Evolutionary conservation across 2,888 invertebrate genomes (phyloP).

Genomic region (Trissolcus brochymenae): DNA sequence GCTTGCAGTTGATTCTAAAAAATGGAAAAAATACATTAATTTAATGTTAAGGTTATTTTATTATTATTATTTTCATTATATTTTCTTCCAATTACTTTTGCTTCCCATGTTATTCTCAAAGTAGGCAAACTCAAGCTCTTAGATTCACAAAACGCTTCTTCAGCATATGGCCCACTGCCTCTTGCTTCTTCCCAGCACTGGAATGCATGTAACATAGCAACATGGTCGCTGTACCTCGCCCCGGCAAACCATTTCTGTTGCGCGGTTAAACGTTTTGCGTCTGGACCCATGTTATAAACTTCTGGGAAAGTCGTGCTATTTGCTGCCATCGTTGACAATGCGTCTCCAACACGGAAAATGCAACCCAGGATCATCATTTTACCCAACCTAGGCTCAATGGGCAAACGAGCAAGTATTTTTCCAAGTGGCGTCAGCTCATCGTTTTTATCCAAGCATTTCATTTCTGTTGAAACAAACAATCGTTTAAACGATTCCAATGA

Average conservation of each 20-base stretch:
- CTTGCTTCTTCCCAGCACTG: slow-evolving; percentile 88
- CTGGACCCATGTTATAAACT: slow-evolving; percentile 90
- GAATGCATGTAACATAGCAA: slow-evolving; percentile 95
- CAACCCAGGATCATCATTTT: slow-evolving; percentile 98
- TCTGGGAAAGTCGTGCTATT: slow-evolving; percentile 97
- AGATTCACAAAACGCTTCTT: slow-evolving; percentile 91
- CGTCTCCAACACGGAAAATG: slow-evolving; percentile 92
- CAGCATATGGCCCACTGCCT: slow-evolving; percentile 84
- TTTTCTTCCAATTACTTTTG: slow-evolving; percentile 79
- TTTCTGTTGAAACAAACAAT: slow-evolving; percentile 78
- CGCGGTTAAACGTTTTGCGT: slow-evolving; percentile 85
- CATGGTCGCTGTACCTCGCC: slow-evolving; percentile 93
- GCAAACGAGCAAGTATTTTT: slow-evolving; percentile 93
- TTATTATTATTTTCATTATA: background rate
- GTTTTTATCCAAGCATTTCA: slow-evolving; percentile 91
- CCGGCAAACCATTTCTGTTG: slow-evolving; percentile 93
- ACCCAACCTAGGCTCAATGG: slow-evolving; percentile 96
- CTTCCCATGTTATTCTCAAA: slow-evolving; percentile 93
- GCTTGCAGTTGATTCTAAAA: slow-evolving; percentile 82
- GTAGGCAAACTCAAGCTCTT: slow-evolving; percentile 94
- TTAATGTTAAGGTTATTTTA: background rate
- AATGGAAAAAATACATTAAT: background rate
- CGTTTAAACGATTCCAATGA: no score
- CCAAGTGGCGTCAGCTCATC: slow-evolving; percentile 96
- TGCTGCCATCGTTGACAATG: slow-evolving; percentile 95